Base-by-base conservation (phyloP, 2,888 invertebrate species). In the Lasioglossum vierecki region DNA sequence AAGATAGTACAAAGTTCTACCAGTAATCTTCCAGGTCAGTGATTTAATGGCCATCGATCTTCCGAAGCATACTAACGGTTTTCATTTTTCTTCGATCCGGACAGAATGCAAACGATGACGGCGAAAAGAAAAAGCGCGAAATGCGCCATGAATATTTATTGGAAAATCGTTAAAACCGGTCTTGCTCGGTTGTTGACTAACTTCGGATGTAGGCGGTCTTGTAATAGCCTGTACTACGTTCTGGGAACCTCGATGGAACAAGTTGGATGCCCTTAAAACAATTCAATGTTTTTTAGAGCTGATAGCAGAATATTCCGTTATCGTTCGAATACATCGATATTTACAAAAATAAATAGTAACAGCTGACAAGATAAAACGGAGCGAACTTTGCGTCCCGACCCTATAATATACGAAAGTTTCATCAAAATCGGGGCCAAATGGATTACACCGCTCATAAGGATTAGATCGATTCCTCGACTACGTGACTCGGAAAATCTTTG, bases 41-140 rank as follows among this genome's bases (percentile, higher is more conserved):
- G 82, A 82, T 71, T 83, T 83, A 83, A 83, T 83, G 71, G 70
- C 44, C 73, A 83, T 82, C 82, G 83, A 82, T 84, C 82, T 82
- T 60, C 70, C 73, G 44, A 3, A 71, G 73, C 77, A 82, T 68
- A 82, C 76, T 73, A 82, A 82, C 77, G 74, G 77, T 74, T 57
- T 74, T 53, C 83, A 68, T 74, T 72, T 76, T 46, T 46, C 76
- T 22, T 35, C 35, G 26, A 15, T 8, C 30, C 30, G 11, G 41
- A 30, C 60, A 49, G 35, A 18, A 39, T 15, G 57, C 66, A 41
- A n/a, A 30, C 41, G 41, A n/a, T 22, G n/a, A 22, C 9, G 18
- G 4, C 41, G n/a, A 1, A 11, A 68, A 68, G 39, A 68, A 68
- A 68, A n/a, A 70, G 22, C 70, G 70, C 41, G 41, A 41, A 41